phyloP scores from a whole-genome alignment of 1,140 invertebrate genomes.

The Aradophagus sp. region DNA sequence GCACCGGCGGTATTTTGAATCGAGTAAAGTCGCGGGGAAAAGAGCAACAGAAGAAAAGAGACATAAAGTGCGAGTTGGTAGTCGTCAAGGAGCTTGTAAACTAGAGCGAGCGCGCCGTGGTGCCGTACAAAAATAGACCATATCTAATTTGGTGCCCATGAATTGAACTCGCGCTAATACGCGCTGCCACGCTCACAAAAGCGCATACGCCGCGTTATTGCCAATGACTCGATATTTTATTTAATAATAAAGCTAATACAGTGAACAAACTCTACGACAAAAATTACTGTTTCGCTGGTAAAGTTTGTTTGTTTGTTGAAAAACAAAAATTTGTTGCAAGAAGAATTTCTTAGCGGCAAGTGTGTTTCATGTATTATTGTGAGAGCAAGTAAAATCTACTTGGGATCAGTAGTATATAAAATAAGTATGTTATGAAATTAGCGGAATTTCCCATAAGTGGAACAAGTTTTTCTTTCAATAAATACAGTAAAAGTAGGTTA shows the following conservation, averaged over 20 bases:
- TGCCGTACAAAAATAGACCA: slow-evolving; percentile 69
- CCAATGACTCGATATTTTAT: slow-evolving; percentile 15
- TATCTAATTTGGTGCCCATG: slow-evolving; percentile 74
- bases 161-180: slow-evolving; percentile 68
- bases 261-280: background rate
- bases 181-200: slow-evolving; percentile 35
- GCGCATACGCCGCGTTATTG: slow-evolving; percentile 27
- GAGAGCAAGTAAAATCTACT: no score
- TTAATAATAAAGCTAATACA: background rate
- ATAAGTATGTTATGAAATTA: no score
- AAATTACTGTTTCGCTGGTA: no score
- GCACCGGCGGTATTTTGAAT: slow-evolving; percentile 40
- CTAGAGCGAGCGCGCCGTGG: slow-evolving; percentile 67
- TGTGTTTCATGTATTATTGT: no score
- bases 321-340: no score
- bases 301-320: no score
- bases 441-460: no score
- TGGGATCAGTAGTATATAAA: no score
- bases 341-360: no score
- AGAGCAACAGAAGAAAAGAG: slow-evolving; percentile 38
- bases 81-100: slow-evolving; percentile 63
- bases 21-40: slow-evolving; percentile 16
- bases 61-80: slow-evolving; percentile 41
- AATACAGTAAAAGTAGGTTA: no score
- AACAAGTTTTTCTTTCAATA: no score